These are phyloP conservation scores for Xestoiulus laeticollis DNA, from an alignment of 2,888 invertebrate genomes.

Conservation along the genomic window DNA sequence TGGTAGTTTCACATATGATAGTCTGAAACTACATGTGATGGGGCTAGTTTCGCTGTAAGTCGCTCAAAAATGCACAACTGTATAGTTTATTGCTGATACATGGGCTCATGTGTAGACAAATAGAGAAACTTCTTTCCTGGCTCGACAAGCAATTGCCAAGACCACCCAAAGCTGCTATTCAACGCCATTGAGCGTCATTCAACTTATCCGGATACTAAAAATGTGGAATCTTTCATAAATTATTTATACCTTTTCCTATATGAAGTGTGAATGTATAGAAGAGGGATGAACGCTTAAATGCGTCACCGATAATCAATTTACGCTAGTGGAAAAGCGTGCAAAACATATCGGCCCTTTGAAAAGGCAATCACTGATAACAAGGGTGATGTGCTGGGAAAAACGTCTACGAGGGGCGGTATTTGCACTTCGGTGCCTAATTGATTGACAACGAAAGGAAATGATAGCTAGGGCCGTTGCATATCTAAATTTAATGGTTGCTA, in stretches of 20 bases:
- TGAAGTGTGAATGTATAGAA: not conserved
- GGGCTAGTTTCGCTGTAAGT: too few species aligned
- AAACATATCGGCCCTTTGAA: not conserved
- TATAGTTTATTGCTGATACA: too few species aligned
- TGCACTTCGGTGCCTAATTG: too few species aligned
- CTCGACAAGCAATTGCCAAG: constrained; percentile 8
- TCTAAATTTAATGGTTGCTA: not conserved
- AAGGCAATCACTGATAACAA: constrained; percentile 1
- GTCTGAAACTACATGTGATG: too few species aligned
- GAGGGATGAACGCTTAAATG: not conserved
- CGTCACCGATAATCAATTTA: not conserved
- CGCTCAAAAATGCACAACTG: too few species aligned
- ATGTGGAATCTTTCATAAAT: not conserved
- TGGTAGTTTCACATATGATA: too few species aligned
- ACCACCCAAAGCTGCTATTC: not conserved
- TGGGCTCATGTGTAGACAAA: too few species aligned
- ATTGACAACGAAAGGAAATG: not conserved
- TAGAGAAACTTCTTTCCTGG: not conserved
- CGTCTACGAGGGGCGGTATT: not conserved
- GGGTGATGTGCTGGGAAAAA: not conserved
- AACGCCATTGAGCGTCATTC: not conserved
- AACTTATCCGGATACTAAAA: not conserved
- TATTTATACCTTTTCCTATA: constrained; percentile 15
- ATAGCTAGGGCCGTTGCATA: not conserved
- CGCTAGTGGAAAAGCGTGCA: not conserved